phyloP scores from a whole-genome alignment of 2,888 invertebrate species.

The Norana najaformis region DNA sequence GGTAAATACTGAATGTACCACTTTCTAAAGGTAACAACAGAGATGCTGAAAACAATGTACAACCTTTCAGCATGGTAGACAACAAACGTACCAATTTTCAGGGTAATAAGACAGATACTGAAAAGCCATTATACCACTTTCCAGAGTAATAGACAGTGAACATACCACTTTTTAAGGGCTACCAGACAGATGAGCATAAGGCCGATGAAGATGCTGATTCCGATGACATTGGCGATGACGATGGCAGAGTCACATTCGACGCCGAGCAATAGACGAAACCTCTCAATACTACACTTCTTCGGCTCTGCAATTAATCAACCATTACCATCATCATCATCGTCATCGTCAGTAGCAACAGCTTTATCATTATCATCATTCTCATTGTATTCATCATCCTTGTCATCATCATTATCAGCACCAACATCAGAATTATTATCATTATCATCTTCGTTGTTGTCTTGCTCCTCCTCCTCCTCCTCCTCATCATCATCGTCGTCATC shows the following conservation, averaged over 20 bases:
- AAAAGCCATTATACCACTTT: not conserved
- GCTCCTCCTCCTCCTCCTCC: not conserved
- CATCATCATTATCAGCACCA: not conserved
- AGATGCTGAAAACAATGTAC: too few species aligned
- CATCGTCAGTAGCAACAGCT: not conserved
- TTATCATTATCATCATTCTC: not conserved
- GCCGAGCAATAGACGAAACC: constrained; percentile 71
- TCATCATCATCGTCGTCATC: not conserved
- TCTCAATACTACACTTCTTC: constrained; percentile 70
- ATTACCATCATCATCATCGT: not conserved
- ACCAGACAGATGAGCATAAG: constrained; percentile 69
- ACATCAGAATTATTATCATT: not conserved
- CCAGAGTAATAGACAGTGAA: not conserved
- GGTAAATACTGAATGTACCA: constrained; percentile 31
- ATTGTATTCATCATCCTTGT: not conserved
- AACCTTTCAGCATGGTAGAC: too few species aligned
- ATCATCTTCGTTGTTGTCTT: not conserved
- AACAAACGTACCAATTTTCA: too few species aligned
- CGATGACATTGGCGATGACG: constrained; percentile 71
- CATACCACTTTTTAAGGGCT: constrained; percentile 66
- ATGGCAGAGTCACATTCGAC: constrained; percentile 77
- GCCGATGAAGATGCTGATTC: constrained; percentile 67
- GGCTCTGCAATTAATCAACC: not conserved
- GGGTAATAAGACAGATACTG: too few species aligned
- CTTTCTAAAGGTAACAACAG: constrained; percentile 70